Evolutionary conservation across 2,888 invertebrate species (phyloP).

Genomic region (Diploptera punctata): DNA sequence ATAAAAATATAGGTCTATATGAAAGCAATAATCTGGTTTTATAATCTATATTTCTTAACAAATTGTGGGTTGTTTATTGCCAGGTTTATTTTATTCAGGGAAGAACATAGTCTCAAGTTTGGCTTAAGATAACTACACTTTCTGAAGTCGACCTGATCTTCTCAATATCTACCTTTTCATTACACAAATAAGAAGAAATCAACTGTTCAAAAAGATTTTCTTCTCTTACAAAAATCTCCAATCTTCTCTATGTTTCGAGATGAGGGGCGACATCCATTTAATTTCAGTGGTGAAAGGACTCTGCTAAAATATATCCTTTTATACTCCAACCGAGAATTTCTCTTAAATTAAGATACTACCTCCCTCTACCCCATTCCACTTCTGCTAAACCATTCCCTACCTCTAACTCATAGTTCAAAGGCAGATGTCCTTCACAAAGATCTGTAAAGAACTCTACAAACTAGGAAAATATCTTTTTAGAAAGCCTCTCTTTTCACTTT

Average conservation of each 20-base stretch:
- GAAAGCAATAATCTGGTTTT: no score
- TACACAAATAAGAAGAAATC: slow-evolving; percentile 28
- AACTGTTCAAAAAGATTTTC: slow-evolving; percentile 27
- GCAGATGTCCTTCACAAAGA: slow-evolving; percentile 22
- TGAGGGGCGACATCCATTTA: slow-evolving; percentile 28
- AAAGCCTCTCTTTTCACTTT: neutral
- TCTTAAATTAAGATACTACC: slow-evolving; percentile 29
- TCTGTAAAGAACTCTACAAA: slow-evolving; percentile 12
- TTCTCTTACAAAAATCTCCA: neutral
- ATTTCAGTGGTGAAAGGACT: slow-evolving; percentile 28
- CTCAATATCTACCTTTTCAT: slow-evolving; percentile 31
- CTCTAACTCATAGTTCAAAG: slow-evolving; percentile 18
- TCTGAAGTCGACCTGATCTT: no score
- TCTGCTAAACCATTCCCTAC: neutral
- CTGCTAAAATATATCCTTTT: slow-evolving; percentile 29
- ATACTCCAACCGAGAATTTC: slow-evolving; percentile 29
- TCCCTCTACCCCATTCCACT: neutral
- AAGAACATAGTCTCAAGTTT: no score
- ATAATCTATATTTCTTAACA: no score
- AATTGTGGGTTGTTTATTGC: no score
- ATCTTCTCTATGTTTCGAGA: slow-evolving; percentile 8
- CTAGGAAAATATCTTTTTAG: slow-evolving; percentile 25
- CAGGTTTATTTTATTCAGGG: no score
- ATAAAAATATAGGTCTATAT: no score
- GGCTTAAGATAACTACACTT: no score